phyloP scores from a whole-genome alignment of 2,113 vertebrate species.

The Sus scrofa region DNA sequence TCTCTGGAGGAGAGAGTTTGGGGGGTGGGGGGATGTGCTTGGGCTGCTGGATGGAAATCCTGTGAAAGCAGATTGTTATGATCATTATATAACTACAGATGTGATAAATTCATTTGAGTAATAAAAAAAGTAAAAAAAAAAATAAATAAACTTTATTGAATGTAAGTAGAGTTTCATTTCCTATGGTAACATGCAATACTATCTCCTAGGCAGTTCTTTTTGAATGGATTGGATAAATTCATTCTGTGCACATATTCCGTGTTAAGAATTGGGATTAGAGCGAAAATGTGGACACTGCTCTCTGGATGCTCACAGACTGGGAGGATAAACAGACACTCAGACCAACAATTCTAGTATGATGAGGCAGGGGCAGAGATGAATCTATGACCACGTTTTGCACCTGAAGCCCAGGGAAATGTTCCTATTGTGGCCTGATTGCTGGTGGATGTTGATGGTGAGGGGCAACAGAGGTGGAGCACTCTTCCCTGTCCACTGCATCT shows the following conservation, averaged over 20 bases:
- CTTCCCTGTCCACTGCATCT: neutral
- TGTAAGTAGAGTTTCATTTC: neutral
- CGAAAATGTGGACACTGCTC: neutral
- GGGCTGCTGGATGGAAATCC: too few species aligned
- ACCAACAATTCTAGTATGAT: too few species aligned
- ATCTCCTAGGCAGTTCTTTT: neutral
- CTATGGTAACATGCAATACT: neutral
- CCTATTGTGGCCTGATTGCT: too few species aligned
- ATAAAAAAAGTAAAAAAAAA: too few species aligned
- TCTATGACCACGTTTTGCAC: rapidly evolving
- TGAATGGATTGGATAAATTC: neutral
- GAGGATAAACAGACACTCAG: neutral
- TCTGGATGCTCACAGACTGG: neutral
- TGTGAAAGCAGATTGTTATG: too few species aligned
- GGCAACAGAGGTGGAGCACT: neutral
- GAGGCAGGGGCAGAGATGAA: neutral
- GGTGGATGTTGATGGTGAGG: too few species aligned
- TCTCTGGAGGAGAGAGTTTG: too few species aligned
- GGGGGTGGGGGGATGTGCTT: too few species aligned
- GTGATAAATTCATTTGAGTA: too few species aligned
- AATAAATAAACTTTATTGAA: neutral
- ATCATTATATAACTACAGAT: too few species aligned
- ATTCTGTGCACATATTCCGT: neutral
- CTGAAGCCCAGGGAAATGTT: neutral
- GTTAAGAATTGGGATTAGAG: neutral